Evolutionary conservation across 2,888 invertebrate genomes (phyloP).

Genomic region (Barypeithes pellucidus): DNA sequence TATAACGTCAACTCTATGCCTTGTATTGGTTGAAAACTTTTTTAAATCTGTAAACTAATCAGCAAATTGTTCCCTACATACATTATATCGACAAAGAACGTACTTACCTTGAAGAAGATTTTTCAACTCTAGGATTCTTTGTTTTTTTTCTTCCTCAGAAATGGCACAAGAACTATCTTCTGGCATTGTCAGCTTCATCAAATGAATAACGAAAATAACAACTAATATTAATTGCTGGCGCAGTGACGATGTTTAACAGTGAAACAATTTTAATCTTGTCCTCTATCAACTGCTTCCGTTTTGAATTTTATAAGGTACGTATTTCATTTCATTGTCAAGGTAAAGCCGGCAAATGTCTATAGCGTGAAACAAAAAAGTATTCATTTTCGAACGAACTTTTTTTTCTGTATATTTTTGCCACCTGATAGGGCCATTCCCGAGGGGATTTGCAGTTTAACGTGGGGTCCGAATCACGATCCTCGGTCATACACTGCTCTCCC

Average conservation of each 20-base stretch:
- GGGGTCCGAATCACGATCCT: too few relatives aligned
- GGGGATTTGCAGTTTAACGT: too few relatives aligned
- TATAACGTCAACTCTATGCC: too few relatives aligned
- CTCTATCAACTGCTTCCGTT: not conserved
- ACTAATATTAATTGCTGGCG: not conserved
- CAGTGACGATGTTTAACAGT: not conserved
- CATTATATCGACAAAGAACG: too few relatives aligned
- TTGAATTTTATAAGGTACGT: not conserved
- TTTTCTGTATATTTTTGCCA: too few relatives aligned
- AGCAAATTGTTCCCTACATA: too few relatives aligned
- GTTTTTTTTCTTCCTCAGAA: constrained; percentile 14
- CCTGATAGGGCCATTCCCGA: too few relatives aligned
- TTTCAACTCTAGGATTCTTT: not conserved
- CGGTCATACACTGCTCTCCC: too few relatives aligned
- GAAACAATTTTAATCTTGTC: constrained; percentile 3
- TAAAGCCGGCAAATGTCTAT: not conserved
- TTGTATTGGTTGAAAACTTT: too few relatives aligned
- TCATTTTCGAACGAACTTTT: too few relatives aligned
- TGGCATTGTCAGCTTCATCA: not conserved
- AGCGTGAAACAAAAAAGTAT: not conserved
- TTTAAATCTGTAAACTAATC: too few relatives aligned
- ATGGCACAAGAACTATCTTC: not conserved
- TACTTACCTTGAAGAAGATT: constrained; percentile 1
- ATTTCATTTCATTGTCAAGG: constrained; percentile 8
- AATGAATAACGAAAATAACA: not conserved